Percentiles rank a stretch among this genome's conserved stretches.
These are phyloP conservation scores for Siphlonurus alternatus DNA, from an alignment of 2,888 invertebrate genomes.

Conservation along the genomic window DNA sequence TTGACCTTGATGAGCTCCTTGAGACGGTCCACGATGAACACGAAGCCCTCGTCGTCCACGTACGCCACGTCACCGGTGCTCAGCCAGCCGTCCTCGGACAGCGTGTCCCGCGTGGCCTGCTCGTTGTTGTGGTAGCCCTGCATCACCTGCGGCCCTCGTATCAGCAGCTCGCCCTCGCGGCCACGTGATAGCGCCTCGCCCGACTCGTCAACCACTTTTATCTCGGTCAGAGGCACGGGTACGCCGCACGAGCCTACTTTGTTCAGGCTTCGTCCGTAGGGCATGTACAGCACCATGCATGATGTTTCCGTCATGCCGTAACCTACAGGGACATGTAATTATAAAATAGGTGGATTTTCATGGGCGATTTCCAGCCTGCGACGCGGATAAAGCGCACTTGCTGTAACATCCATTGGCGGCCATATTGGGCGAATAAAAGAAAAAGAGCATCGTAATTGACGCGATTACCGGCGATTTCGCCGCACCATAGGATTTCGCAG, in stretches of 20 bases:
- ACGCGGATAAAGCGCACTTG: too few species aligned
- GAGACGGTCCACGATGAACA: conserved; percentile 58
- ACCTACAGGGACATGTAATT: too few species aligned
- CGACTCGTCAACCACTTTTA: not conserved
- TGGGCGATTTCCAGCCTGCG: too few species aligned
- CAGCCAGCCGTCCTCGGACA: conserved; percentile 65
- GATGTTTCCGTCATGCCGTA: conserved; percentile 9
- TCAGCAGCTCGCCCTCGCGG: conserved; percentile 27
- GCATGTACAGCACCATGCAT: not conserved
- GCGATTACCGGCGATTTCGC: too few species aligned
- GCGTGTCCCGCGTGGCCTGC: conserved; percentile 49
- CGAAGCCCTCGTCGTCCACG: conserved; percentile 54
- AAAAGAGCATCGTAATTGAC: too few species aligned
- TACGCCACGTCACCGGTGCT: conserved; percentile 64
- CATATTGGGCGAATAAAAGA: too few species aligned
- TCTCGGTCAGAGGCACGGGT: conserved; percentile 4
- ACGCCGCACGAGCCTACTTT: conserved; percentile 7
- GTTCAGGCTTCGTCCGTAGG: not conserved
- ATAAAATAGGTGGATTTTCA: too few species aligned
- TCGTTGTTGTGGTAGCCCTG: conserved; percentile 63
- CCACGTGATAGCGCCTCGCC: conserved; percentile 18
- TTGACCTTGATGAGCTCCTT: conserved; percentile 76
- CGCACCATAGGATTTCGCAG: too few species aligned
- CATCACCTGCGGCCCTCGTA: conserved; percentile 40
- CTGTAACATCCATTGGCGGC: too few species aligned